phyloP scores from a whole-genome alignment of 2,888 invertebrate species.

The Bugula neritina region DNA sequence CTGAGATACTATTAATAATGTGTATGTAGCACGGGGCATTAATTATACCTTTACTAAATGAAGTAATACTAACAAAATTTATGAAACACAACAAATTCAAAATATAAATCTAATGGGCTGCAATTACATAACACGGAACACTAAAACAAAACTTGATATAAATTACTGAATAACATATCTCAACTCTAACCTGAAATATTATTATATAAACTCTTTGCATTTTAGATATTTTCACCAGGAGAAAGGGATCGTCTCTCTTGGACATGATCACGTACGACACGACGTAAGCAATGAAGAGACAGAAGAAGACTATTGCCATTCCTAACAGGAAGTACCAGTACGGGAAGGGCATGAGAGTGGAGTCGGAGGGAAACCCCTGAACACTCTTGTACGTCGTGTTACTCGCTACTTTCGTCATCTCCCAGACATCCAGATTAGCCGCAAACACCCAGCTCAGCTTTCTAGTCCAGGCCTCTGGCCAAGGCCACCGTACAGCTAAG shows the following conservation, averaged over 20 bases:
- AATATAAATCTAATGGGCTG: too few relatives aligned
- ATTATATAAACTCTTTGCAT: slow-evolving; percentile 38
- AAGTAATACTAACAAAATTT: too few relatives aligned
- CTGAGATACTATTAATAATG: too few relatives aligned
- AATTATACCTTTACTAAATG: too few relatives aligned
- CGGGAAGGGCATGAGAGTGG: slow-evolving; percentile 32
- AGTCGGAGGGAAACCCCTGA: slow-evolving; percentile 33
- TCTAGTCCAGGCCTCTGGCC: slow-evolving; percentile 39
- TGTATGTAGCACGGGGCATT: too few relatives aligned
- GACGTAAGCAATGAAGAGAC: slow-evolving; percentile 33
- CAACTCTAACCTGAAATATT: slow-evolving; percentile 35
- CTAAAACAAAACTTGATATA: too few relatives aligned
- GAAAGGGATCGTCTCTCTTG: slow-evolving; percentile 34
- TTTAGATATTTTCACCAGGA: slow-evolving; percentile 39
- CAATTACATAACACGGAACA: too few relatives aligned
- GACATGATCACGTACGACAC: slow-evolving; percentile 35
- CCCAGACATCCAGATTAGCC: slow-evolving; percentile 46
- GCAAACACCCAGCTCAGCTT: slow-evolving; percentile 38
- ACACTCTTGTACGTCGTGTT: slow-evolving; percentile 36
- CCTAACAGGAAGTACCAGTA: slow-evolving; percentile 38
- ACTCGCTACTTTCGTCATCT: slow-evolving; percentile 39
- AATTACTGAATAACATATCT: too few relatives aligned
- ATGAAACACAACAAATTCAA: too few relatives aligned
- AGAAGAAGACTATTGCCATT: slow-evolving; percentile 35
- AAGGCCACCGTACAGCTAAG: slow-evolving; percentile 45